Evolutionary conservation across 2,113 vertebrate genomes (phyloP), one percentile per base, ranked within the genome.

Genomic region (Platycercus adscitus): DNA sequence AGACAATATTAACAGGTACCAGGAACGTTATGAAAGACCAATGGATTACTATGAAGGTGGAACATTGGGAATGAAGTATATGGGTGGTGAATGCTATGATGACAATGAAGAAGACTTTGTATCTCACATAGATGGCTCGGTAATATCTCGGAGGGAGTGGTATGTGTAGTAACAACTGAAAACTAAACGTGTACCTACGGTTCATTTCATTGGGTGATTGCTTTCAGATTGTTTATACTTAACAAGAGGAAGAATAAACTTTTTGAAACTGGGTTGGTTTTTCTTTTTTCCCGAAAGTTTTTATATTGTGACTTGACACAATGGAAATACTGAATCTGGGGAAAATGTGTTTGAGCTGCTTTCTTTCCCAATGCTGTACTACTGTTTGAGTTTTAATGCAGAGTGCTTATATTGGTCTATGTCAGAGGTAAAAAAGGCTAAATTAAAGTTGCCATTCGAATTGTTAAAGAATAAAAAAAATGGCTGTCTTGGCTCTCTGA

Each of bases 81-180:
- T 99, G 88, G 98, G 97, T 92, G 98, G 98, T 94, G 99, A 99
- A 98, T 98, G 98, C 96, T 99, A 98, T 17, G 98, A 99, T 95
- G 97, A 99, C 97, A 96, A 99, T 96, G 99, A 99, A 98, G 98
- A 99, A 98, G 99, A 99, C 95, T 99, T 99, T 78, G 99, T 99
- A 95, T 99, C 99, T 94, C 99, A 99, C 97, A 98, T 99, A 98
- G 99, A 99, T 92, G 99, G 99, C 60, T 99, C 99, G 17, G 99
- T 99, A 97, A 99, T 99, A 97, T 99, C 99, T 86, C 99, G 99
- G 96, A 99, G 99, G 96, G 99, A 99, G 98, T 99, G 99, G 99
- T 99, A 99, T 96, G 99, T 99, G 96, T 99, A 98, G 98, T 96
- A 87, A 63, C 94, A 97, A 94, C 98, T 96, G 86, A 93, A 95